Conservation (phyloP, 2,888 invertebrate genomes). For the Xestia sexstrigata region DNA sequence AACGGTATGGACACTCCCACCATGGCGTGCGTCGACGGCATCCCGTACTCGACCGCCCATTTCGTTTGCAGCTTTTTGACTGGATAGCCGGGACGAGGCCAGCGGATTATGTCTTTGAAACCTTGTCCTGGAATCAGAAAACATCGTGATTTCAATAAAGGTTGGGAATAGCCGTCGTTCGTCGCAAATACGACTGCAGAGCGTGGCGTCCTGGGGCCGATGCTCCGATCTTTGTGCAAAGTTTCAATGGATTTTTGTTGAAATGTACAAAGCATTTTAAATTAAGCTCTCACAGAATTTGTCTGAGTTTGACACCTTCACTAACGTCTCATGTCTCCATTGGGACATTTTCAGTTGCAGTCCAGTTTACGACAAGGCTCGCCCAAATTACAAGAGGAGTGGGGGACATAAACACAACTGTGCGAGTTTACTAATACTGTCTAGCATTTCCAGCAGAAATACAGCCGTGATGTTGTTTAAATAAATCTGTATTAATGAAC, state of each 20-base stretch:
- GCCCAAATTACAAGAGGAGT: not conserved
- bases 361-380: not conserved
- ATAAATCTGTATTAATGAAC: not conserved
- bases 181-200: not conserved
- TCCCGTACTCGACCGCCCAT: conserved; percentile 98
- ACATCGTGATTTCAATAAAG: not conserved
- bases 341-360: not conserved
- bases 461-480: not conserved
- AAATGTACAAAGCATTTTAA: not conserved
- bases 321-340: not conserved
- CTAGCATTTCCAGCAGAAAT: too few relatives aligned
- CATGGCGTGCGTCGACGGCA: conserved; percentile 99
- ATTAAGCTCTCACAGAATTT: not conserved
- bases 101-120: conserved; percentile 96
- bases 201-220: not conserved
- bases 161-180: not conserved
- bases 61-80: conserved; percentile 95
- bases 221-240: not conserved
- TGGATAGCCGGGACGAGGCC: conserved; percentile 97
- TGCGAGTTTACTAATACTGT: not conserved
- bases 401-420: not conserved
- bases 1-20: conserved; percentile 97
- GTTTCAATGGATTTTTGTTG: not conserved
- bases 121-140: conserved; percentile 93
- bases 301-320: not conserved